Evolutionary conservation across 2,113 vertebrate genomes (phyloP).

Genomic region (Globicephala melas): DNA sequence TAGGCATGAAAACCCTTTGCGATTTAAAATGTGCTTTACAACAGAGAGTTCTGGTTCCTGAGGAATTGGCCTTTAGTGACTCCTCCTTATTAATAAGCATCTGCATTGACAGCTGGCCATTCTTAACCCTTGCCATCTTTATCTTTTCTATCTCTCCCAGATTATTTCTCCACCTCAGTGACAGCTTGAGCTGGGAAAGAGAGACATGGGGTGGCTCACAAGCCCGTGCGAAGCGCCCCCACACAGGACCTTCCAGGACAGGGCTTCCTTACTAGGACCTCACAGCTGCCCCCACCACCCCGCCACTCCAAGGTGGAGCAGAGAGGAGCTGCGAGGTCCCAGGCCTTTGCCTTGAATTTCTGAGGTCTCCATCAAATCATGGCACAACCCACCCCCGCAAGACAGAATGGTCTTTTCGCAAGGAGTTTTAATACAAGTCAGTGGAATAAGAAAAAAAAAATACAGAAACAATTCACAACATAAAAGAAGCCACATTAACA

Average conservation of each 20-base stretch:
- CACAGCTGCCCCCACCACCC: neutral
- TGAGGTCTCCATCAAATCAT: neutral
- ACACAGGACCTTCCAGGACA: too few species aligned
- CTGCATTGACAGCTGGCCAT: neutral
- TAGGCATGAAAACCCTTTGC: neutral
- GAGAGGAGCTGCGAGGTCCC: neutral
- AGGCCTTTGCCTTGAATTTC: neutral
- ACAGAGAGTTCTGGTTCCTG: neutral
- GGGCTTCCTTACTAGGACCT: neutral
- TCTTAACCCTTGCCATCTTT: neutral
- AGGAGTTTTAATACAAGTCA: conserved; percentile 5
- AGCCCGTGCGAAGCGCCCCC: neutral
- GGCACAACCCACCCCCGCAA: neutral
- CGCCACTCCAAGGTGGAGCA: neutral
- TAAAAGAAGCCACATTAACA: neutral
- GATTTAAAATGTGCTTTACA: neutral
- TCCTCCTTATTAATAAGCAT: neutral
- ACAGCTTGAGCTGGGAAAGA: neutral
- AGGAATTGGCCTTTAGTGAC: neutral
- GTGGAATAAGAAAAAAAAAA: neutral
- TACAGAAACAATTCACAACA: neutral
- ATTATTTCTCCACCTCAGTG: neutral
- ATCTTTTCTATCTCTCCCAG: neutral
- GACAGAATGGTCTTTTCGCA: neutral
- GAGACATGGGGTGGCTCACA: neutral